These are phyloP conservation scores for Eleginops maclovinus DNA, from an alignment of 2,113 vertebrate genomes.

Conservation along the genomic window DNA sequence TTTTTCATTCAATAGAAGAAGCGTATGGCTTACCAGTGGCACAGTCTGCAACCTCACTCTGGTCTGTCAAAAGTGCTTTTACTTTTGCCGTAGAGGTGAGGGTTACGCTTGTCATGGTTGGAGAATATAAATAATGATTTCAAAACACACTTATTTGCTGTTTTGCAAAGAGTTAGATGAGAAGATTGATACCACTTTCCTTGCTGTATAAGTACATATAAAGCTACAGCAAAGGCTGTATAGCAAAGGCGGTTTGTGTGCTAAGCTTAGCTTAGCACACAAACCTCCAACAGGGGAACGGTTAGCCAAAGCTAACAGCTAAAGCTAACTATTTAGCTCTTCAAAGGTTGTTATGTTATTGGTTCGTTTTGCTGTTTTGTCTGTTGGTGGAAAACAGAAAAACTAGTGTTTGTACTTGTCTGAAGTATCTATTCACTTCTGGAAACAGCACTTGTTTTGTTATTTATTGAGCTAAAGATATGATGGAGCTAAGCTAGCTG, in stretches of 20 bases:
- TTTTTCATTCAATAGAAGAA: constrained; percentile 42
- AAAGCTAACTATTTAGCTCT: not conserved
- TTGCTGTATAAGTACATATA: not conserved
- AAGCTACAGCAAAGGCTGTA: not conserved
- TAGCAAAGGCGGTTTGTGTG: too few relatives aligned
- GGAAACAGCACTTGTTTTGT: not conserved
- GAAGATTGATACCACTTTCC: not conserved
- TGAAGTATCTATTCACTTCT: too few relatives aligned
- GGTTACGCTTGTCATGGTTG: not conserved
- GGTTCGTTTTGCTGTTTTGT: too few relatives aligned
- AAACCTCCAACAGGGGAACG: not conserved
- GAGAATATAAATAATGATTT: constrained; percentile 1
- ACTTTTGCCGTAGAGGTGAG: constrained; percentile 9
- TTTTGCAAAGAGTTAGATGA: not conserved
- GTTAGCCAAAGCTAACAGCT: not conserved
- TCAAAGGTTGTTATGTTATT: too few relatives aligned
- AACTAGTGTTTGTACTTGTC: too few relatives aligned
- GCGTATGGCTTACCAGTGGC: constrained; percentile 66
- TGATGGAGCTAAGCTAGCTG: too few relatives aligned
- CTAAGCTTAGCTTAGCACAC: constrained; percentile 20
- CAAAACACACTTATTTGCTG: not conserved
- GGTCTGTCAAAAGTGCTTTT: constrained; percentile 51
- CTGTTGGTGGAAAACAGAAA: too few relatives aligned
- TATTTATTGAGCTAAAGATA: not conserved
- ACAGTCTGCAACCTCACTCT: constrained; percentile 63